A percentile compares a stretch with the other conserved stretches of the same genome.
These are phyloP conservation scores for Xanthia togata DNA, from an alignment of 2,888 invertebrate genomes.

Conservation along the genomic window DNA sequence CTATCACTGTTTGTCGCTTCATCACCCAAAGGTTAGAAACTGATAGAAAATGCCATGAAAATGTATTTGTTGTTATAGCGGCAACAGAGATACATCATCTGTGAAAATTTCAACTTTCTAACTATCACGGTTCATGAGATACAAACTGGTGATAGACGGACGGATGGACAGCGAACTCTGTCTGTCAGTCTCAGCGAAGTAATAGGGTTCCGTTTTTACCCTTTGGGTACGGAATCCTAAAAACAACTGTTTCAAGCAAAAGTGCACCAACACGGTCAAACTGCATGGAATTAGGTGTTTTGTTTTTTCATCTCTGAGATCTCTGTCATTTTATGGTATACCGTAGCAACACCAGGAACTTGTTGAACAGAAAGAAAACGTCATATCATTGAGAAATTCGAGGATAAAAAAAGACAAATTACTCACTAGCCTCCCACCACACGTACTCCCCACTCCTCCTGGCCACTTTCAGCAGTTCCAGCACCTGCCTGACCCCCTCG, in stretches of 20 bases:
- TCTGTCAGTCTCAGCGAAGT: too few relatives aligned
- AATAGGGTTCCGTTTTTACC: too few relatives aligned
- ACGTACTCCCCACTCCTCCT: slow-evolving; percentile 89
- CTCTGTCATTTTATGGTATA: background rate
- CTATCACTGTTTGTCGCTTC: too few relatives aligned
- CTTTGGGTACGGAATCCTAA: too few relatives aligned
- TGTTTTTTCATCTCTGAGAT: background rate
- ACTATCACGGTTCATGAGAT: too few relatives aligned
- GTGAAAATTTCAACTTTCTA: too few relatives aligned
- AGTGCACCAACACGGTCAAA: background rate
- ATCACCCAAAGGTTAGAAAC: too few relatives aligned
- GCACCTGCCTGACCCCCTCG: slow-evolving; percentile 77
- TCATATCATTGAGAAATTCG: background rate
- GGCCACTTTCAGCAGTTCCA: slow-evolving; percentile 79
- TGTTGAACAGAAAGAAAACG: background rate
- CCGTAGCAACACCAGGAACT: background rate
- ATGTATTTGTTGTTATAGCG: too few relatives aligned
- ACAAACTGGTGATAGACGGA: too few relatives aligned
- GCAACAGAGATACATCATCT: too few relatives aligned
- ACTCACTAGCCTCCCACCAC: slow-evolving; percentile 95
- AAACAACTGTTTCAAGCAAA: background rate
- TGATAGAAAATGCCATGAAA: too few relatives aligned
- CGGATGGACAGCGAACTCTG: too few relatives aligned
- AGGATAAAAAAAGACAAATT: background rate
- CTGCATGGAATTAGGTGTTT: background rate